Evolutionary conservation across 37 sponge, comb jelly and placozoan species (phyloP).

Genomic region (Diacarnus erythraeanus): DNA sequence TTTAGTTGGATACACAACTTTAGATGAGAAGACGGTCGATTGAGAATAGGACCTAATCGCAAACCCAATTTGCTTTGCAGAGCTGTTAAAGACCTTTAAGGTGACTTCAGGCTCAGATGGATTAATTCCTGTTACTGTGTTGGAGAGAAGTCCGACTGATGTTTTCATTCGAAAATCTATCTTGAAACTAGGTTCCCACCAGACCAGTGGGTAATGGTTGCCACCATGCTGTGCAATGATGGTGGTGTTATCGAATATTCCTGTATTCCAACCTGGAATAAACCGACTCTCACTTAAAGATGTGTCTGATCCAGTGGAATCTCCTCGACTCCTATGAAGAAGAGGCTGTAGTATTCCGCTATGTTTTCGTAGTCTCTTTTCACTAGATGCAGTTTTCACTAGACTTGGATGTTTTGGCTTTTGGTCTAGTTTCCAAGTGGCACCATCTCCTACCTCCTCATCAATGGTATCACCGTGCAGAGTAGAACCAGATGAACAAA

Average conservation of each 20-base stretch:
- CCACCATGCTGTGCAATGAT: conserved; percentile 45
- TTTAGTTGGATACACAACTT: conserved; percentile 38
- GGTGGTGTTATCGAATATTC: conserved; percentile 22
- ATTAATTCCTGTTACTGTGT: conserved; percentile 17
- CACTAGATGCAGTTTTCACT: no score
- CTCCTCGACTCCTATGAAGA: neutral
- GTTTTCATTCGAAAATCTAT: conserved; percentile 31
- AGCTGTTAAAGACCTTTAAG: conserved; percentile 33
- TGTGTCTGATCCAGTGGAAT: conserved; percentile 2
- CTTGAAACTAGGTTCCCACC: conserved; percentile 58
- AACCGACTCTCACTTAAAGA: neutral
- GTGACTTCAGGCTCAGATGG: conserved; percentile 20
- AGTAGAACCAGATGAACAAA: neutral
- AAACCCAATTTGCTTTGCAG: conserved; percentile 24
- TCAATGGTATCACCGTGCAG: neutral
- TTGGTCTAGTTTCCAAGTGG: no score
- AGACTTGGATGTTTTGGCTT: neutral
- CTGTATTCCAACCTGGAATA: conserved; percentile 33
- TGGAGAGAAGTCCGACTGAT: conserved; percentile 27
- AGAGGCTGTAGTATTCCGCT: neutral
- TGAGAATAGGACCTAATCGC: conserved; percentile 41
- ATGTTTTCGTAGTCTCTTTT: neutral
- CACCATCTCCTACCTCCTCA: neutral
- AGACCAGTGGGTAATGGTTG: conserved; percentile 45
- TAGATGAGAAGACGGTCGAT: conserved; percentile 23